These are phyloP conservation scores for Orchesellides sinensis DNA, from an alignment of 2,888 invertebrate species.

Conservation along the genomic window DNA sequence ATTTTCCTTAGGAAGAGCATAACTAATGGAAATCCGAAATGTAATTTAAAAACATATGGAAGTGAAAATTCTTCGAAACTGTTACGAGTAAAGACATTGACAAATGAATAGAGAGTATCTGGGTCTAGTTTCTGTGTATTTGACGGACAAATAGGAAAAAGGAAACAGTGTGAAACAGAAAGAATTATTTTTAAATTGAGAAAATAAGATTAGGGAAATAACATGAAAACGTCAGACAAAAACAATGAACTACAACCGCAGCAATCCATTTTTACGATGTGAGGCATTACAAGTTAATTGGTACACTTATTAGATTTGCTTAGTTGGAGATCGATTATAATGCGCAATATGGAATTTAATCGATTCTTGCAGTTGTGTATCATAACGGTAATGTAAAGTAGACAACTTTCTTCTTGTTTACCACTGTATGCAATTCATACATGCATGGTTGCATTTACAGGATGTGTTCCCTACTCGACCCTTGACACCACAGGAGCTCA, in stretches of 20 bases:
- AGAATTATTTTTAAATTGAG: not conserved
- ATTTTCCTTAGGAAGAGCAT: not conserved
- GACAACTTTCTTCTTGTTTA: no score
- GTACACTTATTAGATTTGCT: conserved; percentile 67
- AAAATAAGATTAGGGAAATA: not conserved
- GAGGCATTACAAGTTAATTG: conserved; percentile 30
- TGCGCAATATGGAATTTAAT: conserved; percentile 28
- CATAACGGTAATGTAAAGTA: no score
- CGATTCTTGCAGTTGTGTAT: not conserved
- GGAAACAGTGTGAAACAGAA: not conserved
- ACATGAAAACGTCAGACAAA: not conserved
- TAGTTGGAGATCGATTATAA: conserved; percentile 49
- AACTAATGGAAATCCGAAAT: not conserved
- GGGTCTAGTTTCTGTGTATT: conserved; percentile 1
- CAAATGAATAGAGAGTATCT: conserved; percentile 34
- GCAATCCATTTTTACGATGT: not conserved
- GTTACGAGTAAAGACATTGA: conserved; percentile 20
- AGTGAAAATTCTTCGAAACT: not conserved
- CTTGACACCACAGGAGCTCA: conserved; percentile 20
- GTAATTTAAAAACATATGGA: conserved; percentile 1
- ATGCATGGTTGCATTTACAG: not conserved
- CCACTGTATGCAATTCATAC: not conserved
- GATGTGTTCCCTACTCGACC: not conserved
- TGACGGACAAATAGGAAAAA: not conserved
- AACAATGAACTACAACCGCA: not conserved